phyloP scores from a whole-genome alignment of 2,888 invertebrate genomes.

The Limnephilus marmoratus region DNA sequence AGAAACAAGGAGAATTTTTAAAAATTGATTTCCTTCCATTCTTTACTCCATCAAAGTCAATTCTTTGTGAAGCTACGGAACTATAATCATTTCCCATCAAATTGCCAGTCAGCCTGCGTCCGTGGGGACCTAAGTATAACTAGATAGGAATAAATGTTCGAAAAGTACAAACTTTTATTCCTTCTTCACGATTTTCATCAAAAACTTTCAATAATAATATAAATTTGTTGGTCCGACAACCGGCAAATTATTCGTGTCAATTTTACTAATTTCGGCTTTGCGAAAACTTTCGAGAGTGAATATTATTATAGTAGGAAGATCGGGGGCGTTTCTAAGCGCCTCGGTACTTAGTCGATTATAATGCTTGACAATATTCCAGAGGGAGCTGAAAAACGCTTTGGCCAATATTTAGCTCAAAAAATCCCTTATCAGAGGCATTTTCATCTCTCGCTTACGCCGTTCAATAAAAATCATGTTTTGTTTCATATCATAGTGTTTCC shows the following conservation, averaged over 20 bases:
- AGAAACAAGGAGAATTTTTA: not conserved
- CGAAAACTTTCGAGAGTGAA: not conserved
- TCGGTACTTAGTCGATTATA: not conserved
- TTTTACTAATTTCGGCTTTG: not conserved
- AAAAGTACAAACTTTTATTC: constrained; percentile 16
- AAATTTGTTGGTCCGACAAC: constrained; percentile 2
- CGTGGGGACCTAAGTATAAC: not conserved
- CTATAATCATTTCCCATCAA: not conserved
- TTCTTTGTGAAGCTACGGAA: not conserved
- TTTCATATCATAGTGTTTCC: too few relatives aligned
- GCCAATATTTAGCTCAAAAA: not conserved
- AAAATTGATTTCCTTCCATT: not conserved
- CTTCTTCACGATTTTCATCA: constrained; percentile 4
- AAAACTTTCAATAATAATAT: constrained; percentile 15
- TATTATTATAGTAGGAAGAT: not conserved
- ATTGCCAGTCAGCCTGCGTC: not conserved
- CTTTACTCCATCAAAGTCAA: not conserved
- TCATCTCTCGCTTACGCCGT: too few relatives aligned
- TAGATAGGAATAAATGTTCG: not conserved
- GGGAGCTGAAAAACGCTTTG: not conserved
- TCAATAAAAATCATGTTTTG: too few relatives aligned
- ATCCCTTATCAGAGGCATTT: not conserved
- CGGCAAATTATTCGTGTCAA: not conserved
- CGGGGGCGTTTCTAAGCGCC: not conserved
- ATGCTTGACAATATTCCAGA: not conserved